Conservation (phyloP, 2,888 invertebrate species). For the Thysanoteuthis rhombus region DNA sequence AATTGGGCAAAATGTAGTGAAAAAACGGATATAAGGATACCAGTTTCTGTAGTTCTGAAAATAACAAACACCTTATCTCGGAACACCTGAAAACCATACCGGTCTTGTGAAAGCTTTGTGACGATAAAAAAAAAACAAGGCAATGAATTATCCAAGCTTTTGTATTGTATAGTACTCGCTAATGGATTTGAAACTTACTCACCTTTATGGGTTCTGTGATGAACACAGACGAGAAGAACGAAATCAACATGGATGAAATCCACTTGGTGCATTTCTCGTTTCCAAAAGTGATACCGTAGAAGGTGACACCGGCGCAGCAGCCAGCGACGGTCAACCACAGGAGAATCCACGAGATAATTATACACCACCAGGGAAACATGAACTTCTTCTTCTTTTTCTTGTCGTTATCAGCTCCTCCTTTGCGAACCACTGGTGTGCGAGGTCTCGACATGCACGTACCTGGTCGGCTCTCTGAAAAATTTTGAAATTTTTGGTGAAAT, state of each 20-base stretch:
- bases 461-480: constrained; percentile 33
- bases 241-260: constrained; percentile 69
- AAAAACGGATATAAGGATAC: no score
- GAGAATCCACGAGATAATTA: constrained; percentile 68
- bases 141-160: no score
- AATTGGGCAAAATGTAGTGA: no score
- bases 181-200: background rate
- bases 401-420: background rate
- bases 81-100: no score
- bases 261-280: constrained; percentile 69
- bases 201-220: constrained; percentile 71
- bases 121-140: no score
- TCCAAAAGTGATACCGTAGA: constrained; percentile 70
- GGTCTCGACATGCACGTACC: constrained; percentile 44
- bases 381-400: constrained; percentile 51
- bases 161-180: no score
- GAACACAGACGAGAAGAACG: constrained; percentile 69
- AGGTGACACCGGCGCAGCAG: constrained; percentile 68
- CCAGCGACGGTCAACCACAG: constrained; percentile 63
- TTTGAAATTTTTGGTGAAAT: no score
- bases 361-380: constrained; percentile 64
- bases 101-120: no score
- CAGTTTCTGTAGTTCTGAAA: no score
- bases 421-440: constrained; percentile 40
- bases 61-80: no score